These are phyloP conservation scores for Leptogaster cylindrica DNA, from an alignment of 2,888 invertebrate genomes.

Conservation along the genomic window DNA sequence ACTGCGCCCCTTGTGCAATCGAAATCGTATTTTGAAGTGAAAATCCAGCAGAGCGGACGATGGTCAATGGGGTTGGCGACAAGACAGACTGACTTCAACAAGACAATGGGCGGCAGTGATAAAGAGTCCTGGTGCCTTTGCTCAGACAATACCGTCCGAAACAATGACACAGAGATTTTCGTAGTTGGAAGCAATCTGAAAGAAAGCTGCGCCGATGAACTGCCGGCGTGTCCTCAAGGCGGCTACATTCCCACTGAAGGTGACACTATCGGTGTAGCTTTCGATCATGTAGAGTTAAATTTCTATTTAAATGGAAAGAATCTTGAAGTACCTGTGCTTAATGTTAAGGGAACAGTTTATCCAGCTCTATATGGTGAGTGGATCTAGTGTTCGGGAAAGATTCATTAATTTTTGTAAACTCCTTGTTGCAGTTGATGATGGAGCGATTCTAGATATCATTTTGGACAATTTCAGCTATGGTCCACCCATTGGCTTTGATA, in stretches of 20 bases:
- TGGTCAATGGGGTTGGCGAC: constrained; percentile 97
- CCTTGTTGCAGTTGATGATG: constrained; percentile 84
- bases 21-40: constrained; percentile 98
- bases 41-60: constrained; percentile 92
- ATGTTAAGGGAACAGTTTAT: constrained; percentile 88
- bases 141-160: constrained; percentile 85
- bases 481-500: constrained; percentile 87
- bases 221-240: constrained; percentile 52
- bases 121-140: constrained; percentile 92
- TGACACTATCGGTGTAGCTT: constrained; percentile 91
- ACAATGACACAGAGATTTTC: constrained; percentile 78
- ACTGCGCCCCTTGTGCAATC: constrained; percentile 95
- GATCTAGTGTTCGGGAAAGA: background rate
- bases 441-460: constrained; percentile 94
- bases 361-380: constrained; percentile 88
- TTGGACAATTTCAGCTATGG: constrained; percentile 87
- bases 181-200: background rate
- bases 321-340: constrained; percentile 82
- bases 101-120: constrained; percentile 86
- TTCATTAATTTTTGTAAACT: background rate
- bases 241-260: constrained; percentile 81
- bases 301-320: constrained; percentile 93
- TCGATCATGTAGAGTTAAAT: constrained; percentile 94
- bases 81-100: constrained; percentile 83
- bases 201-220: background rate